Percentiles rank a stretch among this genome's conserved stretches.
Evolutionary conservation across 64 coral and sea anemone genomes (phyloP).

Genomic region (Trachythela sp.): DNA sequence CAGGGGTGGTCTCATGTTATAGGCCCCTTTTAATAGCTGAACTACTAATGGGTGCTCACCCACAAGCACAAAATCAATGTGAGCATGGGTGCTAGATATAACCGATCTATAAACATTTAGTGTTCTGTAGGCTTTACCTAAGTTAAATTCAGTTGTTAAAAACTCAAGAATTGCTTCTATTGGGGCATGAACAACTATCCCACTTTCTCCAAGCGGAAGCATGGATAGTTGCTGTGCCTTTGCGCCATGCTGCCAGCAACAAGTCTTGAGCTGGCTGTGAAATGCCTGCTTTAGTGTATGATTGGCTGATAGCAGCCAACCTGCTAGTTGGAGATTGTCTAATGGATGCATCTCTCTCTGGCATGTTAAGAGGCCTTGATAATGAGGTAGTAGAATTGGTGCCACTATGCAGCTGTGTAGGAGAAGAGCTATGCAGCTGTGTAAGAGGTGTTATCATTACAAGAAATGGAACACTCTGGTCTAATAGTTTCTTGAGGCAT

Average conservation of each 20-base stretch:
- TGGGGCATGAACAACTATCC: no score
- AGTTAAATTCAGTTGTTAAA: not conserved
- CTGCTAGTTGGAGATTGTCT: slow-evolving; percentile 19
- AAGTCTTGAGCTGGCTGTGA: slow-evolving; percentile 35
- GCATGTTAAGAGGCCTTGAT: slow-evolving; percentile 12
- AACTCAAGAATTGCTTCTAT: no score
- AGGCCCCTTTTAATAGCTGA: slow-evolving; percentile 42
- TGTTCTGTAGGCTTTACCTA: not conserved
- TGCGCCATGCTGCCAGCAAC: slow-evolving; percentile 18
- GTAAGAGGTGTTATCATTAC: slow-evolving; percentile 35
- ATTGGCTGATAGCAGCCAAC: slow-evolving; percentile 32
- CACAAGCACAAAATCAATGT: slow-evolving; percentile 28
- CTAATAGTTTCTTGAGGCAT: slow-evolving; percentile 46
- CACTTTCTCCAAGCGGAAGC: no score
- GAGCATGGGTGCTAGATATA: no score
- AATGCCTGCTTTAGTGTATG: slow-evolving; percentile 35
- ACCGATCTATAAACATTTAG: not conserved
- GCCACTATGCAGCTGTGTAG: slow-evolving; percentile 21
- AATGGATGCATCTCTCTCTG: slow-evolving; percentile 12
- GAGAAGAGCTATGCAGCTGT: slow-evolving; percentile 33
- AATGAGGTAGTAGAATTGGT: slow-evolving; percentile 20
- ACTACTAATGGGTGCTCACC: slow-evolving; percentile 49
- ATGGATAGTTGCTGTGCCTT: no score
- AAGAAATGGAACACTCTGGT: slow-evolving; percentile 24
- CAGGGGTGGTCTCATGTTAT: slow-evolving; percentile 49